Percentiles rank a stretch among this genome's conserved stretches.
phyloP scores from a whole-genome alignment of 2,888 invertebrate genomes.

The Ctena decussata region DNA sequence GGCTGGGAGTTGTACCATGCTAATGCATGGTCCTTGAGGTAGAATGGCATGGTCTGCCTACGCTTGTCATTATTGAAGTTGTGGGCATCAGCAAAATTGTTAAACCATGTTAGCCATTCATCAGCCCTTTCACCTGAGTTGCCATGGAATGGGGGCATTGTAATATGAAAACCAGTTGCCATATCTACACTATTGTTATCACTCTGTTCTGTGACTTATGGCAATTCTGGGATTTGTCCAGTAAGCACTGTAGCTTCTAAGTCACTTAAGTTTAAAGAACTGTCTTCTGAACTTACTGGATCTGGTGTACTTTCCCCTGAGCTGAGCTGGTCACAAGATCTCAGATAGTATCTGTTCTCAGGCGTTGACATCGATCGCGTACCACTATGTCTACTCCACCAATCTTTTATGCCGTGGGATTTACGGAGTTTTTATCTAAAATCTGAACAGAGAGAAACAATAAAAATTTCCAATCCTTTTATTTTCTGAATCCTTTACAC shows the following conservation, averaged over 20 bases:
- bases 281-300: background rate
- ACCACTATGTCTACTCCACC: background rate
- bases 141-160: conserved; percentile 4
- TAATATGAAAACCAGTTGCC: background rate
- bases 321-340: background rate
- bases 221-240: background rate
- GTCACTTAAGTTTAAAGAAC: background rate
- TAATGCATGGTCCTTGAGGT: background rate
- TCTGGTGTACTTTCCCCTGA: background rate
- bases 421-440: too few species aligned
- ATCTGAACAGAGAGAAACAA: too few species aligned
- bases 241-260: background rate
- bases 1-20: background rate
- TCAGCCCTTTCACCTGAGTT: background rate
- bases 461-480: too few species aligned
- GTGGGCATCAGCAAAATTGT: background rate
- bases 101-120: background rate
- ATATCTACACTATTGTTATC: background rate
- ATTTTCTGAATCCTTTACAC: too few species aligned
- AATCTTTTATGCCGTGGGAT: conserved; percentile 10
- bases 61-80: background rate
- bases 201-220: background rate
- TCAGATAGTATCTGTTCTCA: background rate
- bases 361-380: background rate
- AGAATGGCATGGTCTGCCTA: background rate